Base-by-base conservation (phyloP, 2,888 invertebrate genomes). In the Lypha dubia region DNA sequence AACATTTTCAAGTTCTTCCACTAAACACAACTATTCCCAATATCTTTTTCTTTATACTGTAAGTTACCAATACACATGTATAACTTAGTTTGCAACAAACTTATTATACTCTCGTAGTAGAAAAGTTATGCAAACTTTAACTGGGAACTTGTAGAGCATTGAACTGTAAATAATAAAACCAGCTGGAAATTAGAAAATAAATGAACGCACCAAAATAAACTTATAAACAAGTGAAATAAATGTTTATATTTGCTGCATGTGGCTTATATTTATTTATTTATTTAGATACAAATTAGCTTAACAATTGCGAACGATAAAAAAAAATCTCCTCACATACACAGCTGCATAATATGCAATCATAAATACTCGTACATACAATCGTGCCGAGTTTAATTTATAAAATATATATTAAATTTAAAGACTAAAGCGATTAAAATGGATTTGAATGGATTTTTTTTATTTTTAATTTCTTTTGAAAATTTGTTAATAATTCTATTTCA, bases 361-460 rank as follows among this genome's bases (percentile, higher is more conserved):
- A 15, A 15, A 41, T 41, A 15, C 3, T n/a, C n/a, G 2, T 6
- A 53, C 15, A 28, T 3, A 24, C 28, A n/a, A 20, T 32, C 1
- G 22, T 68, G 13, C 4, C 41, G 56, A n/a, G 24, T 1, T 46
- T 35, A 28, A 62, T 67, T 46, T 46, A n/a, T n/a, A n/a, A 8
- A 28, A 49, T 44, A 79, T 35, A 51, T 53, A 70, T 79, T 79
- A 32, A 53, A 70, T 70, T 67, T 38, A 49, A 70, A 63, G 44
- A 28, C 32, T 63, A 70, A 56, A 79, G 24, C 63, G 63, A 79
- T 71, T 71, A 71, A 79, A 63, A 60, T 32, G 41, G 68, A 71
- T 71, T 71, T 79, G 28, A 41, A 70, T 60, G 53, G 24, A 49
- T 49, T 70, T 77, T 51, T 49, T 49, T 24, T 9, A 1, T 32